Conservation (phyloP, 2,797 vertebrate species). For the Capromys pilorides region DNA sequence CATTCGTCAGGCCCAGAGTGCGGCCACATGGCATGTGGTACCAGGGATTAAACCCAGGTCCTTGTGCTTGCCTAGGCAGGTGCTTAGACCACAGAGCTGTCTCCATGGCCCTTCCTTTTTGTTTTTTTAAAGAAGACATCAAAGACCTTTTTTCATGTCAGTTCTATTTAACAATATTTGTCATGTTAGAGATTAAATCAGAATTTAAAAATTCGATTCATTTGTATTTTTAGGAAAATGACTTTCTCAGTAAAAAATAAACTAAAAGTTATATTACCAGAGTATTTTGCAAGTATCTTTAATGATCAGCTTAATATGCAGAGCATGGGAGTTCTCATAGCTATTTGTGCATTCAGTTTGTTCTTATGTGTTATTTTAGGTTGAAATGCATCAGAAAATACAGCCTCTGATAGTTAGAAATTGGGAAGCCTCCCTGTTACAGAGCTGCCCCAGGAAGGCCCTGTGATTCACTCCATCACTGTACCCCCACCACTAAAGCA, state of each 20-base stretch:
- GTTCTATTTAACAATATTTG: not conserved
- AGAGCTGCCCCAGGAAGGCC: not conserved
- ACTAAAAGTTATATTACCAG: not conserved
- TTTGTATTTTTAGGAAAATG: not conserved
- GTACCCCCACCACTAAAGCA: not conserved
- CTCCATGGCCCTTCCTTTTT: too few relatives aligned
- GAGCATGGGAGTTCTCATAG: not conserved
- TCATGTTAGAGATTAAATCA: slow-evolving; percentile 21
- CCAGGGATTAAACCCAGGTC: too few relatives aligned
- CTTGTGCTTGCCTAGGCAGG: too few relatives aligned
- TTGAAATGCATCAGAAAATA: not conserved
- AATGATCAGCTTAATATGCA: not conserved
- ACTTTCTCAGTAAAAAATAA: slow-evolving; percentile 1
- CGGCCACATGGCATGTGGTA: too few relatives aligned
- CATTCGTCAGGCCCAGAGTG: too few relatives aligned
- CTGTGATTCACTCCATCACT: not conserved
- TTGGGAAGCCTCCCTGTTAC: not conserved
- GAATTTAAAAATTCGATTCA: not conserved
- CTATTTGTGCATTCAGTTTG: not conserved
- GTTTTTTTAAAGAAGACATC: not conserved
- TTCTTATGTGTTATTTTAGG: not conserved
- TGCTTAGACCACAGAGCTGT: too few relatives aligned
- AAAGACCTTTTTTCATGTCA: not conserved
- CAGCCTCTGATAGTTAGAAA: not conserved
- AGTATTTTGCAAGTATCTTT: not conserved